Conservation (phyloP, 2,888 invertebrate species). For the Gortyna flavago region DNA sequence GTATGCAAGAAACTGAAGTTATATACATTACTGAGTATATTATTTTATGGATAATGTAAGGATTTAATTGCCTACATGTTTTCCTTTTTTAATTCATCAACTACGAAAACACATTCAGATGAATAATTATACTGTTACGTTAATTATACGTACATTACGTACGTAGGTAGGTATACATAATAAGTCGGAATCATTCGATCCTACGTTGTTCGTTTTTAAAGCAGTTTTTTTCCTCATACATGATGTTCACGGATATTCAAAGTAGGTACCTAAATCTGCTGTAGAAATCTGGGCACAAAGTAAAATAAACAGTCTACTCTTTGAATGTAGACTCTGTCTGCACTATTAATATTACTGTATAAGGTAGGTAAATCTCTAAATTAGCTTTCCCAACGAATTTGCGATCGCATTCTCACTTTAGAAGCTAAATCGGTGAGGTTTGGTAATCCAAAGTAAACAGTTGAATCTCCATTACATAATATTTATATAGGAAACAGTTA, state of each 20-base stretch:
- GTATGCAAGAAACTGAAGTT: neutral
- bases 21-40: neutral
- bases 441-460: slow-evolving; percentile 46
- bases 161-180: neutral
- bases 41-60: neutral
- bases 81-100: slow-evolving; percentile 17
- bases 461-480: slow-evolving; percentile 51
- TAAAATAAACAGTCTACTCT: slow-evolving; percentile 26
- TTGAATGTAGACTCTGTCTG: slow-evolving; percentile 12
- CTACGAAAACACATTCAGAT: slow-evolving; percentile 12
- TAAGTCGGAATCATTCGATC: neutral
- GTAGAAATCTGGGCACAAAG: neutral
- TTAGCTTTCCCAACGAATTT: slow-evolving; percentile 36
- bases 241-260: slow-evolving; percentile 1
- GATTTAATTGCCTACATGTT: slow-evolving; percentile 13
- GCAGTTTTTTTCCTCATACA: neutral
- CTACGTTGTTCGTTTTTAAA: slow-evolving; percentile 2
- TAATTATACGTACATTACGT: slow-evolving; percentile 2
- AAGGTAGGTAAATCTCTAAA: slow-evolving; percentile 34
- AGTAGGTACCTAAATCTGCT: neutral
- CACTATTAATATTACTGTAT: slow-evolving; percentile 35
- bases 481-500: slow-evolving; percentile 48
- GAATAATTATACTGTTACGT: slow-evolving; percentile 17
- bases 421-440: slow-evolving; percentile 40
- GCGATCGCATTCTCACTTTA: slow-evolving; percentile 30